Conservation (phyloP, 2,797 vertebrate genomes). For the Periophthalmus magnuspinnatus region DNA sequence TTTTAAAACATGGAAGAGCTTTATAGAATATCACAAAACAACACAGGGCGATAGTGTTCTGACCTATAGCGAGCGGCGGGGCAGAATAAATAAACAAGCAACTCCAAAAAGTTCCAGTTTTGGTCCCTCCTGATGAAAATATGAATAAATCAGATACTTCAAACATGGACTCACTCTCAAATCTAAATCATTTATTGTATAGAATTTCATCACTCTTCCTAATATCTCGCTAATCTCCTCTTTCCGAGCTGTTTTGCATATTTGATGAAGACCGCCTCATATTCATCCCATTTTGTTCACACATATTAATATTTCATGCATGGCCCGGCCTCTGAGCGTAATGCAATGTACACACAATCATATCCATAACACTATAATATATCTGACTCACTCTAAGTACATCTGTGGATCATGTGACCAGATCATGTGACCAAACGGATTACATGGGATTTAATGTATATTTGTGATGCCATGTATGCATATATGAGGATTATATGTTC, state of each 20-base stretch:
- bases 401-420: neutral
- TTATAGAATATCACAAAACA: too few species aligned
- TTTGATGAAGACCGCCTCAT: neutral
- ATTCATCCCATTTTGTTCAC: neutral
- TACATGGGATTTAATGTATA: neutral
- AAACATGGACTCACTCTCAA: neutral
- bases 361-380: neutral
- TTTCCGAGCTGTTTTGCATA: constrained; percentile 1
- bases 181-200: neutral
- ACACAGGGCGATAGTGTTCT: neutral
- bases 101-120: neutral
- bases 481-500: neutral
- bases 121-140: neutral
- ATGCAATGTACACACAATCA: neutral
- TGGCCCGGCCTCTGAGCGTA: neutral
- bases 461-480: neutral
- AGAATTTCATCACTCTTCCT: neutral
- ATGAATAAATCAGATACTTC: neutral
- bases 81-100: too few species aligned
- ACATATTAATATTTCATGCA: neutral
- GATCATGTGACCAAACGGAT: neutral
- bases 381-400: neutral
- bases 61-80: too few species aligned
- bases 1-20: too few species aligned
- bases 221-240: constrained; percentile 3